Percentiles rank a stretch among this genome's conserved stretches.
Conservation (phyloP, 1,140 invertebrate species). For the Caenorhabditis brenneri region DNA sequence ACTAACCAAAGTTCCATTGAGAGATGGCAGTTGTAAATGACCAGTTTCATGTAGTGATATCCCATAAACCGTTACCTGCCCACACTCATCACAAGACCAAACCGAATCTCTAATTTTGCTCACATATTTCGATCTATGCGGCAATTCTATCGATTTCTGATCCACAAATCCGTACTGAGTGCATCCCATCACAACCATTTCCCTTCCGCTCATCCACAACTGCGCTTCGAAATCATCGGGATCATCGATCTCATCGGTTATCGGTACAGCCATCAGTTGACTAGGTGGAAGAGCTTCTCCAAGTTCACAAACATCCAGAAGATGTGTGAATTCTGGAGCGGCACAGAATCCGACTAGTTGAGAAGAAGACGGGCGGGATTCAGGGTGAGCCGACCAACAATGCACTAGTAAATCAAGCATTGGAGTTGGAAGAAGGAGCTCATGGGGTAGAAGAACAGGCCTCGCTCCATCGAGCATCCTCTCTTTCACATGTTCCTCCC, state of each 20-base stretch:
- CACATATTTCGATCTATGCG: slow-evolving; percentile 12
- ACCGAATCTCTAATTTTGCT: slow-evolving; percentile 41
- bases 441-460: slow-evolving; percentile 82
- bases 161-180: slow-evolving; percentile 75
- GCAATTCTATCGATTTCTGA: slow-evolving; percentile 57
- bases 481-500: slow-evolving; percentile 92
- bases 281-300: slow-evolving; percentile 47
- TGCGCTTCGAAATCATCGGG: slow-evolving; percentile 52
- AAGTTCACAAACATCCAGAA: slow-evolving; percentile 79
- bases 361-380: slow-evolving; percentile 85
- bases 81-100: slow-evolving; percentile 45
- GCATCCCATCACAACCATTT: slow-evolving; percentile 77
- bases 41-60: slow-evolving; percentile 42
- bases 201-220: slow-evolving; percentile 59
- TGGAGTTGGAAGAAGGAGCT: slow-evolving; percentile 82
- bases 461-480: slow-evolving; percentile 90
- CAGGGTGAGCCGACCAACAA: slow-evolving; percentile 89
- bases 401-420: slow-evolving; percentile 92
- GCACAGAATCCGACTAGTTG: slow-evolving; percentile 88
- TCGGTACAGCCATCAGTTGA: slow-evolving; percentile 1
- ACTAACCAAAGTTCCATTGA: slow-evolving; percentile 34
- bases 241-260: slow-evolving; percentile 75
- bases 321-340: slow-evolving; percentile 88
- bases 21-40: slow-evolving; percentile 21
- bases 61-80: slow-evolving; percentile 31